Base-by-base conservation (phyloP, 2,797 vertebrate genomes). In the Oryzias dopingdopingensis region DNA sequence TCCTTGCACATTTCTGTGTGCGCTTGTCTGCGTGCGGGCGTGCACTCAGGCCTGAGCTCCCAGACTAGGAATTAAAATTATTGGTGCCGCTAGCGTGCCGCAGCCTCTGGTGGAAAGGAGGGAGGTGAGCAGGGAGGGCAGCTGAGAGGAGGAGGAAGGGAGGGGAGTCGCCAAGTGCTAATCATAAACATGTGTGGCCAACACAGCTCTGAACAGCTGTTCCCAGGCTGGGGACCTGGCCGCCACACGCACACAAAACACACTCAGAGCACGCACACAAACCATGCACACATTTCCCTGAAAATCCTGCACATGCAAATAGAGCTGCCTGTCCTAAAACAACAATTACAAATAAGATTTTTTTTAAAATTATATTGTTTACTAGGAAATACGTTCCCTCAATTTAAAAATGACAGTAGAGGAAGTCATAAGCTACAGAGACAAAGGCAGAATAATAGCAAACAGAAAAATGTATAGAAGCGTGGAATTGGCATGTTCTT, bases 121-220 rank as follows among this genome's bases (percentile, higher is more conserved):
- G 87, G 86, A 79, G 84, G 85, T 82, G 83, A 84, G 81, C 56
- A 71, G 75, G 78, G 81, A 76, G 84, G 77, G 80, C 74, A 74
- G 76, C 73, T 65, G 73, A 61, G 70, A 75, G 53, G 59, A 72
- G 52, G 62, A 50, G 73, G 52, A 20, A 69, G 76, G 74, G 59
- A 66, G 72, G 67, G 74, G 85, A 87, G 85, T 92, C 89, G 88
- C 79, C 79, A 88, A 89, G 85, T 87, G 82, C 86, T 91, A 92
- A 93, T 90, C 88, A 92, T 88, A 86, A 74, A 87, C 90, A 90
- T 89, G 87, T 92, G 88, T 87, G 85, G 86, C 84, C 79, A 59
- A 74, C 17, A 14, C 76, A 76, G 63, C 79, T 86, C 68, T 24
- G 67, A 90, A 89, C 90, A 90, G 90, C 90, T 92, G 91, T 86